Evolutionary conservation across 2,113 vertebrate genomes (phyloP).

Genomic region (Ifrita kowaldi): DNA sequence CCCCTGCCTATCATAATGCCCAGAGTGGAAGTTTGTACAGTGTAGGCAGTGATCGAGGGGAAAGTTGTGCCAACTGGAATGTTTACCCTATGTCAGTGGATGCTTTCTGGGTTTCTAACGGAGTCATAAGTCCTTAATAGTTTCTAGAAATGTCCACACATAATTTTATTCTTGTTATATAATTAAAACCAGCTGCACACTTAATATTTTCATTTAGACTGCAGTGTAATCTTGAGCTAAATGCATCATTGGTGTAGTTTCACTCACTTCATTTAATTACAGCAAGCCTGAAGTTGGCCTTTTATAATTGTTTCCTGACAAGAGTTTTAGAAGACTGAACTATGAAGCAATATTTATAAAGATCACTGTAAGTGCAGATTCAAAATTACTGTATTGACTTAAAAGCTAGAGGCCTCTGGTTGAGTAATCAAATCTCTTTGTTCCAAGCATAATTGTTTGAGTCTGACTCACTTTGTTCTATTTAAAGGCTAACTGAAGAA

Average conservation of each 20-base stretch:
- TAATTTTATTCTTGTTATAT: neutral
- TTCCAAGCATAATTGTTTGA: neutral
- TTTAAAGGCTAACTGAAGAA: neutral
- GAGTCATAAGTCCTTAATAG: neutral
- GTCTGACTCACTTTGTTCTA: conserved; percentile 17
- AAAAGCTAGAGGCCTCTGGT: neutral
- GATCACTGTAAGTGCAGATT: neutral
- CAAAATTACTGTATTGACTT: neutral
- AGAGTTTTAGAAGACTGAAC: neutral
- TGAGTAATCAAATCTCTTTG: conserved; percentile 24
- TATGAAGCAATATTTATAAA: neutral
- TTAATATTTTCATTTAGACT: neutral
- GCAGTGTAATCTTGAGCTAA: neutral
- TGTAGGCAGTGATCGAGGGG: neutral
- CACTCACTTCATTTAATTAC: neutral
- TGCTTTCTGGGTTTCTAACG: neutral
- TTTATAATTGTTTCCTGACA: neutral
- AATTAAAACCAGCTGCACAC: neutral
- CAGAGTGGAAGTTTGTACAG: neutral
- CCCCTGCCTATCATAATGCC: neutral
- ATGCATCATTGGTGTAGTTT: neutral
- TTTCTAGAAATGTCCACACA: neutral
- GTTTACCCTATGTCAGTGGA: neutral
- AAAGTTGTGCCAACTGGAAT: neutral
- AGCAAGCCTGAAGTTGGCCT: neutral